Conservation (phyloP, 2,113 vertebrate genomes). For the Nothoprocta perdicaria region DNA sequence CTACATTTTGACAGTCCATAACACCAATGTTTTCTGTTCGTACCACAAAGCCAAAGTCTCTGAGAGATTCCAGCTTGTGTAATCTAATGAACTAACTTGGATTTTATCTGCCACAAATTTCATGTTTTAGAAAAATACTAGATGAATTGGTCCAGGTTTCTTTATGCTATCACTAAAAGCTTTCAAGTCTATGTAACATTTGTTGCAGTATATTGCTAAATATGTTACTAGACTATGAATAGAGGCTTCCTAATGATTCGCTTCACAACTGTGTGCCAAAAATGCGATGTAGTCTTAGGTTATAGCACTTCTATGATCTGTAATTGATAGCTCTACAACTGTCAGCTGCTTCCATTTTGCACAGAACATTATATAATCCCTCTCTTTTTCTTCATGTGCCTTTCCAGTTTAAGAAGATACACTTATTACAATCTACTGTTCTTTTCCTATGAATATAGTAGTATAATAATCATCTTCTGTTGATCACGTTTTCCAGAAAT, state of each 20-base stretch:
- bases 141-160: background rate
- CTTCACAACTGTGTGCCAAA: background rate
- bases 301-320: background rate
- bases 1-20: background rate
- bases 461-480: constrained; percentile 4
- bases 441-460: background rate
- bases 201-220: background rate
- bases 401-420: background rate
- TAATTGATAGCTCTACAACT: background rate
- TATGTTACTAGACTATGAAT: background rate
- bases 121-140: background rate
- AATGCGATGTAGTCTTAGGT: background rate
- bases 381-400: background rate
- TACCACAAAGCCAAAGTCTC: background rate
- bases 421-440: background rate
- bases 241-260: background rate
- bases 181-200: background rate
- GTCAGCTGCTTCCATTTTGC: background rate
- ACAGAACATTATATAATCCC: background rate
- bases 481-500: constrained; percentile 38
- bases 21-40: background rate
- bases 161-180: background rate
- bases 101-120: background rate
- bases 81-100: background rate
- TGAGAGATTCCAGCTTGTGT: background rate